Percentiles rank a stretch among this genome's conserved stretches.
Conservation (phyloP, 2,888 invertebrate genomes). For the Spialia ferax region DNA sequence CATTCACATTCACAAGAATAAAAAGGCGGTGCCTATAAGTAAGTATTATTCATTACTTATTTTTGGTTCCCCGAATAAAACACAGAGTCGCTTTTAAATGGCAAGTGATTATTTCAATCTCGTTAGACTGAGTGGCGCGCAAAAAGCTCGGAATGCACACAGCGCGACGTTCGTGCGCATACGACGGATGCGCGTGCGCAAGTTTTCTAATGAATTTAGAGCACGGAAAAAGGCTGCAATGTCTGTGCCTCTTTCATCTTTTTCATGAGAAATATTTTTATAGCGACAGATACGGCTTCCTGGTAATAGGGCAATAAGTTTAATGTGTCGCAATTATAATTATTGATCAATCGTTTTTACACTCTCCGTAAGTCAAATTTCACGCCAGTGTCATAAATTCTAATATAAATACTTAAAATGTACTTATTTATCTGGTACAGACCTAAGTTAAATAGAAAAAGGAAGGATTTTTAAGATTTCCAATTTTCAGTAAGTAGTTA, state of each 20-base stretch:
- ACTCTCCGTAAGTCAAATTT: neutral
- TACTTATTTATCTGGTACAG: too few species aligned
- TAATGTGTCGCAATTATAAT: slow-evolving; percentile 33
- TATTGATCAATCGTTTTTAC: neutral
- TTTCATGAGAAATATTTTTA: slow-evolving; percentile 39
- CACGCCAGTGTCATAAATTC: too few species aligned
- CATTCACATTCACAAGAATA: slow-evolving; percentile 7
- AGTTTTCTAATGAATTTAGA: slow-evolving; percentile 77
- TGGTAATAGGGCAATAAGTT: slow-evolving; percentile 33
- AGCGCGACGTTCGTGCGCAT: slow-evolving; percentile 64
- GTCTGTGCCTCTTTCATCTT: slow-evolving; percentile 44
- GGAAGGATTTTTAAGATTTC: too few species aligned
- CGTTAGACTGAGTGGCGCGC: slow-evolving; percentile 75
- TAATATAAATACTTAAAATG: too few species aligned
- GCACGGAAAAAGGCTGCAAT: slow-evolving; percentile 62
- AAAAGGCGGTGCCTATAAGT: neutral
- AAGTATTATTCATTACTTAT: slow-evolving; percentile 31
- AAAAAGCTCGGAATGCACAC: slow-evolving; percentile 72
- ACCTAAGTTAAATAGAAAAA: too few species aligned
- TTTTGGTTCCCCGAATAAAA: slow-evolving; percentile 28
- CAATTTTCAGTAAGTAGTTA: too few species aligned
- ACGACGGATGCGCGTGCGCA: slow-evolving; percentile 63
- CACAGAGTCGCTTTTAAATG: slow-evolving; percentile 38
- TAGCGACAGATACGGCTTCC: slow-evolving; percentile 25
- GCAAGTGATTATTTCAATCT: slow-evolving; percentile 67